Conservation (phyloP, 1,140 invertebrate genomes). For the Zaprionus capensis region DNA sequence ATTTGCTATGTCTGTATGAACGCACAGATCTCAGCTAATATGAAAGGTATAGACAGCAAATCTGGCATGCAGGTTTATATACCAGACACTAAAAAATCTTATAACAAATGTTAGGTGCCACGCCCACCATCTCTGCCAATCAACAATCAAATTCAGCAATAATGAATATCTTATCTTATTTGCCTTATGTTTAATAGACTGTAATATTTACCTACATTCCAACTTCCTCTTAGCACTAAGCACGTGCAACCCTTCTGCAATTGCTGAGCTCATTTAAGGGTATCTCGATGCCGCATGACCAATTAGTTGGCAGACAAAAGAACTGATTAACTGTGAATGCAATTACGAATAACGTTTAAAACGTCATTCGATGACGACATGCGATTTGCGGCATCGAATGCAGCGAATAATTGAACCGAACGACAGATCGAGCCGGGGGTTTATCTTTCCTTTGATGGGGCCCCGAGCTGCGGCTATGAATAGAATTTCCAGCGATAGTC, state of each 20-base stretch:
- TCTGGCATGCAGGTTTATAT: no score
- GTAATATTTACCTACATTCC: no score
- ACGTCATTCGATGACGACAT: not conserved
- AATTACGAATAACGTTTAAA: conserved; percentile 8
- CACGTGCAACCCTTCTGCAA: not conserved
- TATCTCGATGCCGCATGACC: not conserved
- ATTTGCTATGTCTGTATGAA: no score
- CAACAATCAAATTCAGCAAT: no score
- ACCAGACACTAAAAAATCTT: no score
- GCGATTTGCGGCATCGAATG: not conserved
- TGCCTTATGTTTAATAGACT: no score
- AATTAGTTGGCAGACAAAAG: conserved; percentile 7
- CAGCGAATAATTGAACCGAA: conserved; percentile 16
- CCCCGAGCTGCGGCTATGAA: conserved; percentile 3
- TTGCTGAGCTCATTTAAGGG: not conserved
- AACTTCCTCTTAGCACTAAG: no score
- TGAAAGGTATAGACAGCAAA: no score
- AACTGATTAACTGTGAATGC: conserved; percentile 12
- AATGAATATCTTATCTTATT: no score
- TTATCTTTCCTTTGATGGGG: not conserved
- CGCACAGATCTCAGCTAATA: no score
- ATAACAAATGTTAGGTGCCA: no score
- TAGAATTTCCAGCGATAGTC: not conserved
- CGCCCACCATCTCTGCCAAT: no score
- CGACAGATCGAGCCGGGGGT: not conserved